A percentile compares a stretch with the other conserved stretches of the same genome.
phyloP scores from a whole-genome alignment of 2,113 vertebrate species.

The Phaethon lepturus region DNA sequence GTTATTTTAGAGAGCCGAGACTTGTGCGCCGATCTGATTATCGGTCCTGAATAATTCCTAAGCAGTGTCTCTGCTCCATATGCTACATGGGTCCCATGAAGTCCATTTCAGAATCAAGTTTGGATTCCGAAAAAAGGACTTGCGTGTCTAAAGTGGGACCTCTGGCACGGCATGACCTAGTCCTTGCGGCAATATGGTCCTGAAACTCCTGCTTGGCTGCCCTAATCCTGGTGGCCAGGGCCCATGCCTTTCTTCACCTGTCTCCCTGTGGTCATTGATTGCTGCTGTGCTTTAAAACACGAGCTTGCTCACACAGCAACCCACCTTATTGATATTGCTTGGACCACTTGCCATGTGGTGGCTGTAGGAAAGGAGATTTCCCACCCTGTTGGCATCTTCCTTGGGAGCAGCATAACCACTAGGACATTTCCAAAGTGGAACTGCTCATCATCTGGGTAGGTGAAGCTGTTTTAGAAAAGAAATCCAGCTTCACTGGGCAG shows the following conservation, averaged over 20 bases:
- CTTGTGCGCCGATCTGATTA: neutral
- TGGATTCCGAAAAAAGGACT: neutral
- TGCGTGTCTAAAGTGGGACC: accelerated
- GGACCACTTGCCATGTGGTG: neutral
- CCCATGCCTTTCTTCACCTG: accelerated
- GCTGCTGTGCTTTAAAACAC: neutral
- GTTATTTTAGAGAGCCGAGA: neutral
- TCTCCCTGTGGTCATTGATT: neutral
- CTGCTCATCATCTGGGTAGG: neutral
- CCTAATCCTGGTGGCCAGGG: neutral
- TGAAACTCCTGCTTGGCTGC: neutral
- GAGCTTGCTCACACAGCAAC: neutral
- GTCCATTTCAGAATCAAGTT: neutral
- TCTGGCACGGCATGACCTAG: neutral
- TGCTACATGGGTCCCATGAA: accelerated
- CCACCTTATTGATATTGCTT: neutral
- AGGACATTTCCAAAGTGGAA: neutral
- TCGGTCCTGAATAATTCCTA: neutral
- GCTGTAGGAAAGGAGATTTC: neutral
- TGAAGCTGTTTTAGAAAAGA: neutral
- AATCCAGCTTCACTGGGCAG: neutral
- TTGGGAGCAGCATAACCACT: accelerated
- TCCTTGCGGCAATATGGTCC: neutral
- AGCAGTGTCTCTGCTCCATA: neutral
- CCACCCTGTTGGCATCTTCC: neutral